Evolutionary conservation across 2,113 vertebrate species (phyloP), one percentile per base, ranked within the genome.

Genomic region (Phyllostomus discolor): DNA sequence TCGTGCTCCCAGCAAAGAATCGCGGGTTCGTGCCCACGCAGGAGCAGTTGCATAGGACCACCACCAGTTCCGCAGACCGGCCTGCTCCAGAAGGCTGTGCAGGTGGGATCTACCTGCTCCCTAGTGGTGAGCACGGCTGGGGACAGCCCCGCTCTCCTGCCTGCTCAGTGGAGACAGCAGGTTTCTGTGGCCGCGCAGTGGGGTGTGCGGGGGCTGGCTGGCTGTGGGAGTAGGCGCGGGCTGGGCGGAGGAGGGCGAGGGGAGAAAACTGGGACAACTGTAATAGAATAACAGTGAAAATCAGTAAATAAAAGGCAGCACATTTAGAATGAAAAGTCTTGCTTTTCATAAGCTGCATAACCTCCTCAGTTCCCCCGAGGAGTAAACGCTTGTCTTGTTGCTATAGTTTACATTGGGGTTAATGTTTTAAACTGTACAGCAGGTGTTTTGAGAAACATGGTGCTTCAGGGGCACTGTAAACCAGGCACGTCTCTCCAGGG

Each of bases 1-100:
- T 1, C 1, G 0, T 9, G 35, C 2, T 28, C 22, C 11, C 2
- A 6, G 0, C 5, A 14, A 41, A 52, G 59, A 81, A 5, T 15
- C 12, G 1, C 16, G 9, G 72, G 4, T 4, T 38, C 59, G 31
- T 28, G n/a, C 66, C 35, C 35, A 5, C 43, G 26, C 52, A 20
- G n/a, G 72, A 12, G 4, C 11, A 16, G 43, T 24, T 81, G 46
- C 78, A 2, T 2, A 35, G 46, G 33, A 4, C 38, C 31, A 28
- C 41, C 54, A 0, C 3, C 1, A 31, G 66, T 48, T 10, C 10
- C 88, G 31, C 10, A 52, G 54, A 33, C 35, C 52, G 22, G 1
- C 5, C 16, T 78, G 26, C 76, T 72, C 24, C 43, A 17, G 66
- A 57, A 92, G 88, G 48, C 48, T 8, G 0, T 50, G 48, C 15